A percentile compares a stretch with the other conserved stretches of the same genome.
These are phyloP conservation scores for Lytechinus pictus DNA, from an alignment of 35 echinoderm and acorn worm genomes.

Conservation along the genomic window DNA sequence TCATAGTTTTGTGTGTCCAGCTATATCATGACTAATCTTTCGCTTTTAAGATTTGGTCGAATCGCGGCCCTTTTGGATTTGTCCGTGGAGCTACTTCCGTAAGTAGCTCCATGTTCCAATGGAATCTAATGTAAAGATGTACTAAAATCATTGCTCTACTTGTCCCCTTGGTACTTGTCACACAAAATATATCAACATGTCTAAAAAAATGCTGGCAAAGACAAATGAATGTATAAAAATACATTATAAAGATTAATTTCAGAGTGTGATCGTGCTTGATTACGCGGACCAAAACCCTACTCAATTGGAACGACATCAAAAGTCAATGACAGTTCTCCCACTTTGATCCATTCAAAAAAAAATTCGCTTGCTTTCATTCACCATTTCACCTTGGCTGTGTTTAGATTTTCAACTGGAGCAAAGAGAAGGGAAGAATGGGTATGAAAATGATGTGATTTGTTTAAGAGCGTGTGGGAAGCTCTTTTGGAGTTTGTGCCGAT, in stretches of 20 bases:
- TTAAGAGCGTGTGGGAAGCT: conserved; percentile 28
- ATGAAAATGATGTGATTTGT: conserved; percentile 27
- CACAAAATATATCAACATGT: no score
- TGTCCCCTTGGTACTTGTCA: no score
- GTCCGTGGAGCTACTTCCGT: no score
- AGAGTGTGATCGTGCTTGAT: neutral
- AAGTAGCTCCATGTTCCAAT: no score
- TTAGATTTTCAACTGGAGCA: conserved; percentile 11
- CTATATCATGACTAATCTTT: no score
- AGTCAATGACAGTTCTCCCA: conserved; percentile 19
- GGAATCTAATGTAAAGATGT: no score
- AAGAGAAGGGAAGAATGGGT: conserved; percentile 4
- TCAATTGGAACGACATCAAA: neutral
- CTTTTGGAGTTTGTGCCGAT: neutral
- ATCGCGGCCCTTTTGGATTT: no score
- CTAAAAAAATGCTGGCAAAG: no score
- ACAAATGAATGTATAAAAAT: no score
- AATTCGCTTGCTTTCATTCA: conserved; percentile 12
- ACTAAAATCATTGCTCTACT: no score
- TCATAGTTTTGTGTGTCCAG: no score
- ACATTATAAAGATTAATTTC: neutral
- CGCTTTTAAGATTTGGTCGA: no score
- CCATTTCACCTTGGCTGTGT: conserved; percentile 35
- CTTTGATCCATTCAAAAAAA: neutral
- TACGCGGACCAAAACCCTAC: neutral